These are phyloP conservation scores for Drosophila watanabei DNA, from an alignment of 1,140 invertebrate species.

Conservation along the genomic window DNA sequence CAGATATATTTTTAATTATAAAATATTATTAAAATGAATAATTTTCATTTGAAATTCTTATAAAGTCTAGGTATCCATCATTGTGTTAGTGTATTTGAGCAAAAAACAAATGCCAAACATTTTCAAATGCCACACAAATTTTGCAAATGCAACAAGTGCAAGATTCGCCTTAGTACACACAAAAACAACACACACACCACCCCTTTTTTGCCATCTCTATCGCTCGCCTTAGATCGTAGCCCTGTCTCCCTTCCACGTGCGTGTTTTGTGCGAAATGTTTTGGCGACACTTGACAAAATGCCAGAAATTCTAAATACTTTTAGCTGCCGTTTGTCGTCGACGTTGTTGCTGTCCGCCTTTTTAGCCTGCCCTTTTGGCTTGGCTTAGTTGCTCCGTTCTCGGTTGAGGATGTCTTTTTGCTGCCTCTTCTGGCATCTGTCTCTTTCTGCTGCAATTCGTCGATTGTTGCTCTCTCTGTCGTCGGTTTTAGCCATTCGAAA, in stretches of 20 bases:
- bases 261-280: constrained; percentile 78
- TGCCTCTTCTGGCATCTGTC: constrained; percentile 10
- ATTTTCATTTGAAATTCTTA: neutral
- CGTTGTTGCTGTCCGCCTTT: constrained; percentile 58
- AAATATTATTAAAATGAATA: neutral
- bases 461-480: constrained; percentile 3
- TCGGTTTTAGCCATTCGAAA: constrained; percentile 33
- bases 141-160: constrained; percentile 74
- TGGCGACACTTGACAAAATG: constrained; percentile 85
- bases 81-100: constrained; percentile 12
- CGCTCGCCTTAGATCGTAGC: neutral
- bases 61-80: neutral
- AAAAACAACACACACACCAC: constrained; percentile 5
- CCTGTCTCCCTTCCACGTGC: constrained; percentile 19
- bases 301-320: constrained; percentile 85
- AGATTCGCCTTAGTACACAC: constrained; percentile 28
- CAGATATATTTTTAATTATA: neutral
- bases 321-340: constrained; percentile 71
- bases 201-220: constrained; percentile 9
- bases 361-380: constrained; percentile 55
- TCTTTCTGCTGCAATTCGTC: constrained; percentile 10
- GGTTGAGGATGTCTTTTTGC: constrained; percentile 21
- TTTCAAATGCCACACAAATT: constrained; percentile 72
- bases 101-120: constrained; percentile 62
- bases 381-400: constrained; percentile 44